phyloP scores from a whole-genome alignment of 2,888 invertebrate species.

The Pardosa pseudoannulata region DNA sequence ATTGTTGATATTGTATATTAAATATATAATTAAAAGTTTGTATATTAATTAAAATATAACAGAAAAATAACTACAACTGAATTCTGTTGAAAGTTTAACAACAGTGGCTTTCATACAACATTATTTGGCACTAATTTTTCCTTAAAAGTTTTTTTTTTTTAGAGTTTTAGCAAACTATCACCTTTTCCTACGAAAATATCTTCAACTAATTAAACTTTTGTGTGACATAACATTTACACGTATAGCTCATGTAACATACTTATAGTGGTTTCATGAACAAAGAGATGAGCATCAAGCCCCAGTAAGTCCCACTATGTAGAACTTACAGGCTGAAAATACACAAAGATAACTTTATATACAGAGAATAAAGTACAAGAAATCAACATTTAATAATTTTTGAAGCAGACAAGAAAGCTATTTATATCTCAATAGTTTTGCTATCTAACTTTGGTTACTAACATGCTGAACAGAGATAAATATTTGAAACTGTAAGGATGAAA shows the following conservation, averaged over 20 bases:
- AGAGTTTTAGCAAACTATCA: background rate
- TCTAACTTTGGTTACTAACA: too few relatives aligned
- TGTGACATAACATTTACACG: background rate
- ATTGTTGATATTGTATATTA: too few relatives aligned
- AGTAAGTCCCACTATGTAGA: background rate
- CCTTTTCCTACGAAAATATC: background rate
- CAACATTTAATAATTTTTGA: background rate
- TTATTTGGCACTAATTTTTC: background rate
- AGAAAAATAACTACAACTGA: too few relatives aligned
- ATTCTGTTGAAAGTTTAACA: too few relatives aligned
- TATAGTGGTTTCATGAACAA: background rate
- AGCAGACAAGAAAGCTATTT: background rate
- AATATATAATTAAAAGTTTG: too few relatives aligned
- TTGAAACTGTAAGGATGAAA: too few relatives aligned
- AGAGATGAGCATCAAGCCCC: background rate
- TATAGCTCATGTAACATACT: background rate
- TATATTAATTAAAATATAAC: too few relatives aligned
- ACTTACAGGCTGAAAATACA: background rate
- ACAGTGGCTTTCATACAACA: too few relatives aligned
- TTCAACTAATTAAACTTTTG: background rate
- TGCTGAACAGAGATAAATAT: too few relatives aligned
- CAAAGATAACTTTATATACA: background rate
- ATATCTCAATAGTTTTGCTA: too few relatives aligned
- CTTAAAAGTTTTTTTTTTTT: background rate
- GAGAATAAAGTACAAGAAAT: background rate